Base-by-base conservation (phyloP, 64 coral and sea anemone genomes). In the Exaiptasia diaphana region DNA sequence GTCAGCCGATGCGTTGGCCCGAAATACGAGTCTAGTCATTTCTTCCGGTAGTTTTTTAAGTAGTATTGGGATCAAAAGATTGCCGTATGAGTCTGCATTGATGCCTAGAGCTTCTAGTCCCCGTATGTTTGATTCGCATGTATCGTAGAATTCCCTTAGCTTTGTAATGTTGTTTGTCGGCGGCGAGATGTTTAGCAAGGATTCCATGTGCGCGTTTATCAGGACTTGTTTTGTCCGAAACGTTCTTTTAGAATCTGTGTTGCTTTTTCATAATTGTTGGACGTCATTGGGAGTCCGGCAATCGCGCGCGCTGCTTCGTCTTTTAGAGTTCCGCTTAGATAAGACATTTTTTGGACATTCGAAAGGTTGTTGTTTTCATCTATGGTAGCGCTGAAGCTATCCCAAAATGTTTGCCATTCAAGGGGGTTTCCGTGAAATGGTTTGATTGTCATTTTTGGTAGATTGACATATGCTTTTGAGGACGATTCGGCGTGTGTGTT, bases 21-120 rank as follows among this genome's bases (percentile, higher is more conserved):
- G 24, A 74, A 85, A 85, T 64, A 75, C 64, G 40, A 34, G 37
- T 50, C 24, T n/a, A 14, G 22, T 23, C 30, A 72, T 74, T 15
- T 59, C 36, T 58, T 55, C 58, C 20, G 72, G 72, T 38, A 76
- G 72, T 75, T 86, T 86, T 50, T 77, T 86, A 23, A 67, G 41
- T 14, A 68, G 73, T 50, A 65, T 77, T 42, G 56, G 83, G 21
- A 86, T 77, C 17, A 77, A 5, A 26, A 76, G 45, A 22, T 33
- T 86, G n/a, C 82, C 82, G 43, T 76, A 86, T 34, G 82, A 75
- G 45, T 86, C 40, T 0, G 55, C 75, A 21, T 43, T 63, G 17
- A 86, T 41, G 40, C 71, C 57, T 45, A 64, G 41, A 48, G 55
- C 21, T 75, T 86, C 71, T 44, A 76, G 71, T 25, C 70, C 82